A percentile compares a stretch with the other conserved stretches of the same genome.
Conservation (phyloP, 2,113 vertebrate species). For the Nesoenas mayeri region DNA sequence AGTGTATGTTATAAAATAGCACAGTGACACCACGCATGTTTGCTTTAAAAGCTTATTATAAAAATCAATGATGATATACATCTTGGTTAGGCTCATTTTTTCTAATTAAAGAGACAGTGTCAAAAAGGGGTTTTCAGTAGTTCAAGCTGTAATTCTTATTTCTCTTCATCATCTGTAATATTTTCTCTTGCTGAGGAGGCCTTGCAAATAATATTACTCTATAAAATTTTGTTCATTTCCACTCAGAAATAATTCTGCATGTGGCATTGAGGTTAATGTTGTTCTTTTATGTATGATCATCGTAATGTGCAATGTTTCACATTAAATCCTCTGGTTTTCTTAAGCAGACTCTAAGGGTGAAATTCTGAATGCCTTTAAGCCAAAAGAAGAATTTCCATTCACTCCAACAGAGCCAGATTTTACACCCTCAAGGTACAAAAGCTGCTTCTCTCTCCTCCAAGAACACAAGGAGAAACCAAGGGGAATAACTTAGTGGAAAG, state of each 20-base stretch:
- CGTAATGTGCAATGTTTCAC: not conserved
- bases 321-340: constrained; percentile 11
- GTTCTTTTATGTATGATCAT: constrained; percentile 24
- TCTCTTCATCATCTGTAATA: constrained; percentile 34
- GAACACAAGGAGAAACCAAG: constrained; percentile 36
- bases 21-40: constrained; percentile 56
- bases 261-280: constrained; percentile 19
- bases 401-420: constrained; percentile 18
- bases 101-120: constrained; percentile 68
- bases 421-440: not conserved
- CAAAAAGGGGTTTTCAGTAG: constrained; percentile 33
- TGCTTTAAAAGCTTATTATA: constrained; percentile 71
- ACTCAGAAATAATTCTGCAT: constrained; percentile 20
- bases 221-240: constrained; percentile 18
- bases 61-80: constrained; percentile 67
- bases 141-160: constrained; percentile 49
- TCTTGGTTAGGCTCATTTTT: constrained; percentile 61
- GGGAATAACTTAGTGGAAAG: constrained; percentile 26
- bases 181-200: not conserved
- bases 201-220: constrained; percentile 9
- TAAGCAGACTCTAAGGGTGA: not conserved
- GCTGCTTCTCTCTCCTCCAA: constrained; percentile 31
- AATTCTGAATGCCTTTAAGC: not conserved
- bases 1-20: constrained; percentile 58
- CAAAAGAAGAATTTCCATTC: constrained; percentile 7